A percentile compares a stretch with the other conserved stretches of the same genome.
Evolutionary conservation across 2,888 invertebrate genomes (phyloP).

Genomic region (Bursaphelenchus okinawaensis): DNA sequence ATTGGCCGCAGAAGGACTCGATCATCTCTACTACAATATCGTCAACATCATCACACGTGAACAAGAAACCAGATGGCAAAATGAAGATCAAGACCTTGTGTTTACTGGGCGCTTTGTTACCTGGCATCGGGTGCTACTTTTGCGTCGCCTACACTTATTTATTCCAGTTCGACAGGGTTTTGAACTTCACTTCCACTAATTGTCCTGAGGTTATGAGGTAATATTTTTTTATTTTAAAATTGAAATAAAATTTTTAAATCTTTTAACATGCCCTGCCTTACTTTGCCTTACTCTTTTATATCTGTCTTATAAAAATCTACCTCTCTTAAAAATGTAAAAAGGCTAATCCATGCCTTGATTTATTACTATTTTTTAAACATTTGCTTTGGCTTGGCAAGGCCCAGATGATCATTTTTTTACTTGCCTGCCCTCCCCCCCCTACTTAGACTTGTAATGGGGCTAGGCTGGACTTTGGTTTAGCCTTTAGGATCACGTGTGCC

Average conservation of each 20-base stretch:
- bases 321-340: too few relatives aligned
- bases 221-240: not conserved
- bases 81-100: conserved; percentile 30
- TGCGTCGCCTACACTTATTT: conserved; percentile 51
- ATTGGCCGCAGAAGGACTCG: not conserved
- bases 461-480: too few relatives aligned
- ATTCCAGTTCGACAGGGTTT: conserved; percentile 48
- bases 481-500: too few relatives aligned
- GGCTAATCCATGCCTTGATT: too few relatives aligned
- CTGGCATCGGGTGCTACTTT: conserved; percentile 53
- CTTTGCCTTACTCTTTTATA: not conserved
- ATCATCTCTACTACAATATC: not conserved
- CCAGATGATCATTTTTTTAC: too few relatives aligned
- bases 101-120: conserved; percentile 46
- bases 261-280: not conserved
- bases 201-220: conserved; percentile 47
- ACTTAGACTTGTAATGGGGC: too few relatives aligned
- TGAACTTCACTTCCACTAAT: conserved; percentile 45
- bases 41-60: not conserved
- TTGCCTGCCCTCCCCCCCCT: too few relatives aligned
- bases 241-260: conserved; percentile 6
- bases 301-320: not conserved
- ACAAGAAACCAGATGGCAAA: conserved; percentile 23
- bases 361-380: too few relatives aligned
- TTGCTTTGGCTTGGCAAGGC: too few relatives aligned